Evolutionary conservation across 2,797 vertebrate species (phyloP), one percentile per base, ranked within the genome.

Genomic region (Sphaeramia orbicularis): DNA sequence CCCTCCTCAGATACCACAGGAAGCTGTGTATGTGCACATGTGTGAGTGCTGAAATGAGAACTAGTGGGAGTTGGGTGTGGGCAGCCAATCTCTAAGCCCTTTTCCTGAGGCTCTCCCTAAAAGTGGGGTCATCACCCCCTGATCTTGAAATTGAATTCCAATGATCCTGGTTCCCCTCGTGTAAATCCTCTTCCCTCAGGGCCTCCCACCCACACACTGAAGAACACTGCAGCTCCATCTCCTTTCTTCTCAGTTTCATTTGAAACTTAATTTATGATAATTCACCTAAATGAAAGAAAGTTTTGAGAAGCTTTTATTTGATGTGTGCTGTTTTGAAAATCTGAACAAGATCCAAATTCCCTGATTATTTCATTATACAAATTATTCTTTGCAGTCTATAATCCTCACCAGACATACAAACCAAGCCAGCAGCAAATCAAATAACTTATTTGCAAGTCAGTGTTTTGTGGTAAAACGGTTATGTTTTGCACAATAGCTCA

Each of bases 101-200:
- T 80, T 76, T 87, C 80, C 87, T 54, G 52, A 84, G 83, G 87
- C 88, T 73, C 79, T 88, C 67, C 86, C 80, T 85, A 89, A 89
- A 92, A 87, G 83, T 88, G 85, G 84, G 90, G 89, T 91, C 90
- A 83, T 86, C 80, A 84, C 90, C 88, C 78, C 69, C 47, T 78
- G 86, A 90, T 91, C 88, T 88, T 72, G 88, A 91, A 91, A 92
- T 91, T 90, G 81, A 93, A 92, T 93, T 91, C 81, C 74, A 12
- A 87, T 90, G 89, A 90, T 87, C 84, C 80, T 77, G 82, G 76
- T 82, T 44, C 56, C 75, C 78, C 75, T 53, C 42, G 63, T 74
- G 81, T 74, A 88, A 81, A 90, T 78, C 88, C 80, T 71, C 68
- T 54, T 15, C 73, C 72, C 74, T 65, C 51, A 21, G 74, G 80